Base-by-base conservation (phyloP, 2,113 vertebrate species). In the Camelus bactrianus region DNA sequence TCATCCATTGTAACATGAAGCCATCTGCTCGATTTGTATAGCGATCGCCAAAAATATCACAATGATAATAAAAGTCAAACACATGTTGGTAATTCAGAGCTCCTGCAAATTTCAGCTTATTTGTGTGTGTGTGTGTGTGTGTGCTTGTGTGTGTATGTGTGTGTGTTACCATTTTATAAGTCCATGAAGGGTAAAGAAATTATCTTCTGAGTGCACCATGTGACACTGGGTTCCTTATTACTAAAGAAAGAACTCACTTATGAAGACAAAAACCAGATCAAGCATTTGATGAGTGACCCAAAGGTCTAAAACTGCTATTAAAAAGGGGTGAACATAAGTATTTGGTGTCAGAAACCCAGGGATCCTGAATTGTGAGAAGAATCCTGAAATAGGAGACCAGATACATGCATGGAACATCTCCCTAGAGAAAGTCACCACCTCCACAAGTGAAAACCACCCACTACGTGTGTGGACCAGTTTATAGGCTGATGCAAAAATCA, bases 1-100 rank as follows among this genome's bases (percentile, higher is more conserved):
- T 95, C 83, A 86, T 83, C 65, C 52, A 81, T 92, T 96, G 84
- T 90, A 73, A 90, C 56, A 93, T 64, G 83, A 94, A 91, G 30
- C 92, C 97, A 97, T 97, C 96, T 98, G 97, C 30, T 96, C 83
- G 77, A 70, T 84, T 93, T 89, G 94, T 90, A 84, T 24, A 80
- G 73, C 42, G 87, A 95, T 97, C 69, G 76, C 96, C 87, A 95
- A 95, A 97, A 96, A 90, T 84, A 93, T n/a, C 58, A 69, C 46
- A 89, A 65, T 84, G 50, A 91, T 93, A 93, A 92, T 93, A 94
- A 96, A 94, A 95, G 58, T 86, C 83, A 92, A 95, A 73, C 30
- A 35, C 38, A 72, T 87, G 89, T 89, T 96, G 26, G 20, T 72
- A 93, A 86, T 42, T 92, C 35, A 15, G 46, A 96, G 35, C 35